Evolutionary conservation across 2,113 vertebrate species (phyloP).

Genomic region (Zosterops pallidus): DNA sequence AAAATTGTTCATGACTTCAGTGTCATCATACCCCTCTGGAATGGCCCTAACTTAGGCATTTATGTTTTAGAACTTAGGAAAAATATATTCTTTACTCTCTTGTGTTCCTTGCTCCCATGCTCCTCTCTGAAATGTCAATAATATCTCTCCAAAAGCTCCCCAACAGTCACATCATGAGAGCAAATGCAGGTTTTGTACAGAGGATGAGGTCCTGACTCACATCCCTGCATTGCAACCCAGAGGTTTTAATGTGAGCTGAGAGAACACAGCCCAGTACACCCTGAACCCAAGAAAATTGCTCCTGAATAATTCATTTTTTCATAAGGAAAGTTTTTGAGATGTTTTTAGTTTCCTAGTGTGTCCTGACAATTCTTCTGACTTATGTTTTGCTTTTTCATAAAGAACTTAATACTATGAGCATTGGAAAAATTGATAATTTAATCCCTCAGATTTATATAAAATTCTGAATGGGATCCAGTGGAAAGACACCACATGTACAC

Average conservation of each 20-base stretch:
- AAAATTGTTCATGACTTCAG: background rate
- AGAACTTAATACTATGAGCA: background rate
- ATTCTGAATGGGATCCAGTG: background rate
- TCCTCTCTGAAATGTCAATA: background rate
- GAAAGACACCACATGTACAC: background rate
- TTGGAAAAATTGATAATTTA: background rate
- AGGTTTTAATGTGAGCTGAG: background rate
- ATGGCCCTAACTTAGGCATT: background rate
- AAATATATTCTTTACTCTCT: background rate
- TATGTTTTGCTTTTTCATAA: background rate
- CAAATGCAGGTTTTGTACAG: background rate
- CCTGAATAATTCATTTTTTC: conserved; percentile 53
- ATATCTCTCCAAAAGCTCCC: background rate
- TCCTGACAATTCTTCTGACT: background rate
- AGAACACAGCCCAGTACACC: background rate
- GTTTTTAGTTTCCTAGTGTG: background rate
- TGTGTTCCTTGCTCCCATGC: background rate
- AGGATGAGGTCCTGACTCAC: background rate
- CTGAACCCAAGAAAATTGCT: background rate
- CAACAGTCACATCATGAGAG: background rate
- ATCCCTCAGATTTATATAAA: background rate
- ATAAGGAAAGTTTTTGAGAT: background rate
- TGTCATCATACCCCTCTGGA: background rate
- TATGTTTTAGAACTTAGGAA: background rate
- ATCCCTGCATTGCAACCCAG: background rate